Evolutionary conservation across 2,113 vertebrate genomes (phyloP).

Genomic region (Peromyscus leucopus): DNA sequence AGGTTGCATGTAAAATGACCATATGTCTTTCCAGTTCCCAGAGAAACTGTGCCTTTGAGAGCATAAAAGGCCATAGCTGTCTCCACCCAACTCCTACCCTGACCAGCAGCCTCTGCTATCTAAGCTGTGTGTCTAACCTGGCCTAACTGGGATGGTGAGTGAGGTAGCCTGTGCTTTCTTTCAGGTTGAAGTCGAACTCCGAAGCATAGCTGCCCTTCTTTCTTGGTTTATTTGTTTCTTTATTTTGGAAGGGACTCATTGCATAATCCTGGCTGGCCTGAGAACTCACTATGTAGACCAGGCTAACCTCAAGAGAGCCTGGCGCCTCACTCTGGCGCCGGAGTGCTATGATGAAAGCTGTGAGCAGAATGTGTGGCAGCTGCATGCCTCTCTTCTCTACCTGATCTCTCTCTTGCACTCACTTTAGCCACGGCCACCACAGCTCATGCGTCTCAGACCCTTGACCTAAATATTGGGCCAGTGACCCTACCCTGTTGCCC

Average conservation of each 20-base stretch:
- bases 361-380: not conserved
- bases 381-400: fast-evolving
- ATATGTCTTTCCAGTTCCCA: not conserved
- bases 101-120: not conserved
- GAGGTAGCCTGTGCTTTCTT: not conserved
- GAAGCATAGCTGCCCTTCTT: not conserved
- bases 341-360: not conserved
- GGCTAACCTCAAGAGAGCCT: not conserved
- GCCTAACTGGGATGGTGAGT: not conserved
- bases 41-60: not conserved
- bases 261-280: not conserved
- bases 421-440: fast-evolving
- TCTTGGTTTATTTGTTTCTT: not conserved
- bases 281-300: not conserved
- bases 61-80: not conserved
- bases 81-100: not conserved
- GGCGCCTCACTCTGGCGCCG: not conserved
- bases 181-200: not conserved
- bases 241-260: not conserved
- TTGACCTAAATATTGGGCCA: fast-evolving
- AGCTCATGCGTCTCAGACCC: fast-evolving
- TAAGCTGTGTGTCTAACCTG: not conserved
- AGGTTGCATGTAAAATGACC: fast-evolving
- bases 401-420: not conserved
- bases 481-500: not conserved